A percentile compares a stretch with the other conserved stretches of the same genome.
Evolutionary conservation across 2,888 invertebrate genomes (phyloP).

Genomic region (Pteria penguin): DNA sequence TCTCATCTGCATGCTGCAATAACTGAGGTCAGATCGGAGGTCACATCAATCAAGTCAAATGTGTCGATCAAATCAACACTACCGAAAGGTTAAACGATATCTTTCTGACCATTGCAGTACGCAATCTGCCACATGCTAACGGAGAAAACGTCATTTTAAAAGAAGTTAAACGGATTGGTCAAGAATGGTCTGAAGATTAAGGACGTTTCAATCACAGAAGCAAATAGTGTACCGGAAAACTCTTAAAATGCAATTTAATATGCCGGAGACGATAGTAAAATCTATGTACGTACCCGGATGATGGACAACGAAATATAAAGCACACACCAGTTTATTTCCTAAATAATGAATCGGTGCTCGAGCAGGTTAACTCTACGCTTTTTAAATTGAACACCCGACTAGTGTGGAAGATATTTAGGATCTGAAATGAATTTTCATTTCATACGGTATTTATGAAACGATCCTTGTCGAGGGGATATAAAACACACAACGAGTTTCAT

Average conservation of each 20-base stretch:
- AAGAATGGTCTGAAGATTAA: slow-evolving; percentile 24
- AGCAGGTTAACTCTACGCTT: too few relatives aligned
- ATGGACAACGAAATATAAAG: too few relatives aligned
- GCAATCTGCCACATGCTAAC: slow-evolving; percentile 21
- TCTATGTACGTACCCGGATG: too few relatives aligned
- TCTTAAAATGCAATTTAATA: slow-evolving; percentile 3
- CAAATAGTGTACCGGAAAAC: slow-evolving; percentile 5
- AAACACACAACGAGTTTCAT: too few relatives aligned
- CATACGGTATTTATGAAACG: too few relatives aligned
- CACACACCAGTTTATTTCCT: too few relatives aligned
- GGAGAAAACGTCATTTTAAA: slow-evolving; percentile 12
- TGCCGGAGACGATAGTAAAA: too few relatives aligned
- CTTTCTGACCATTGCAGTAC: slow-evolving; percentile 17
- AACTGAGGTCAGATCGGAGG: neutral
- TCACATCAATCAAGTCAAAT: neutral
- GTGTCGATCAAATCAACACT: neutral
- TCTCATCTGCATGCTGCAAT: neutral
- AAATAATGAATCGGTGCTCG: too few relatives aligned
- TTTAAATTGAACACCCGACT: too few relatives aligned
- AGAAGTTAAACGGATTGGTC: slow-evolving; percentile 23
- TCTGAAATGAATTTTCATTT: too few relatives aligned
- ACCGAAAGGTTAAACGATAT: neutral
- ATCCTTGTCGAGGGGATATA: too few relatives aligned
- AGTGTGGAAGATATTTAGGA: too few relatives aligned
- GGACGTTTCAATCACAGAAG: slow-evolving; percentile 7